Base-by-base conservation (phyloP, 2,888 invertebrate genomes). In the Cosmorhoe ocellata region DNA sequence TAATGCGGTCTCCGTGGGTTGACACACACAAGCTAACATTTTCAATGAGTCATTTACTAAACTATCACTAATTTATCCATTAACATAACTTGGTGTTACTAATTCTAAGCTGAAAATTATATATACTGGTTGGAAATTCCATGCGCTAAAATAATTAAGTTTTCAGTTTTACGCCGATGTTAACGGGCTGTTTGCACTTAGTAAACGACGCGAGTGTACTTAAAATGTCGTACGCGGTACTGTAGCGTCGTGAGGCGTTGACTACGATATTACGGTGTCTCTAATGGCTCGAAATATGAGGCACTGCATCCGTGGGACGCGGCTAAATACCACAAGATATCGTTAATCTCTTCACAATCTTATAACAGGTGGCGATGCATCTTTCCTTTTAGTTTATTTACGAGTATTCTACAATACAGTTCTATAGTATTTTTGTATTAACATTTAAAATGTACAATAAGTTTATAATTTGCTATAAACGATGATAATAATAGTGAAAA, bases 1-100 rank as follows among this genome's bases (percentile, higher is more conserved):
- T 69, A 91, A 72, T 46, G 89, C 89, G 59, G 92, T 91, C 70
- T 93, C 92, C 63, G 91, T 85, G 56, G 93, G 93, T 76, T 93
- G 93, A 78, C 93, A 93, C 64, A 93, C 93, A 85, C 93, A 93
- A 71, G 93, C 93, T 87, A 93, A 86, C 93, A 93, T 93, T 82
- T 86, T 91, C 64, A 78, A 73, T 60, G 53, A 52, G 66, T 79
- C 83, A 80, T 78, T 66, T 61, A 70, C 51, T 51, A 57, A 60
- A 67, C 66, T 78, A 75, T 62, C 60, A 76, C 76, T 79, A 73
- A 69, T 39, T 47, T 79, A 78, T 78, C n/a, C 77, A 81, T 77
- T 79, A 63, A 74, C 77, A 83, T 80, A 66, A 69, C 26, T 79
- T 78, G 74, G 66, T 79, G 72, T 66, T 64, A 48, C 55, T 58